Evolutionary conservation across 1,140 invertebrate species (phyloP).

Genomic region (Chlorops oryzae): DNA sequence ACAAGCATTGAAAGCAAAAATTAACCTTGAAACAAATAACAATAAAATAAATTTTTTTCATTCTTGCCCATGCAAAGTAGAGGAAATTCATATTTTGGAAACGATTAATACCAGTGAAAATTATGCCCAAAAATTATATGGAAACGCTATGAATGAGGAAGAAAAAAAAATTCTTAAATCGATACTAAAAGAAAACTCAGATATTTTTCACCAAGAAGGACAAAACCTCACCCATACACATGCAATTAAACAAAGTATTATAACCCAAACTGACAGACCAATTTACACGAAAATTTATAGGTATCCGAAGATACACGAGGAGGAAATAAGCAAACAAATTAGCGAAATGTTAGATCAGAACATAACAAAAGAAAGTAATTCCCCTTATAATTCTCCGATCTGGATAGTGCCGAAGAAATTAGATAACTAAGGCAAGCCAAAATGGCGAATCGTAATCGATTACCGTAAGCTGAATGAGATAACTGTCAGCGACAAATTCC

Average conservation of each 20-base stretch:
- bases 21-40: too few species aligned
- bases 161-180: too few species aligned
- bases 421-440: slow-evolving; percentile 16
- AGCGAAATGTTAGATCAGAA: slow-evolving; percentile 29
- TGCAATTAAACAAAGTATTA: slow-evolving; percentile 14
- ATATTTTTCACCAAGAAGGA: too few species aligned
- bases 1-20: too few species aligned
- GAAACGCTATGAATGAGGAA: too few species aligned
- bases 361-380: slow-evolving; percentile 24
- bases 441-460: slow-evolving; percentile 40
- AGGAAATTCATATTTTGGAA: too few species aligned
- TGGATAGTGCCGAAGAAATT: slow-evolving; percentile 31
- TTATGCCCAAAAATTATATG: too few species aligned
- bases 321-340: slow-evolving; percentile 28
- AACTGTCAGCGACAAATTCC: slow-evolving; percentile 19
- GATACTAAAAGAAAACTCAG: too few species aligned
- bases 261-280: background rate
- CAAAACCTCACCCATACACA: too few species aligned
- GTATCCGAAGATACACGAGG: slow-evolving; percentile 33
- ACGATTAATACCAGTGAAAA: too few species aligned
- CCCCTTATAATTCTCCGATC: slow-evolving; percentile 22
- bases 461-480: slow-evolving; percentile 36
- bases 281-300: slow-evolving; percentile 17
- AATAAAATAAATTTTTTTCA: too few species aligned
- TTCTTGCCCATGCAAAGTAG: too few species aligned